Evolutionary conservation across 2,113 vertebrate species (phyloP), one percentile per base, ranked within the genome.

Genomic region (Brachyhypopomus occidentalis): DNA sequence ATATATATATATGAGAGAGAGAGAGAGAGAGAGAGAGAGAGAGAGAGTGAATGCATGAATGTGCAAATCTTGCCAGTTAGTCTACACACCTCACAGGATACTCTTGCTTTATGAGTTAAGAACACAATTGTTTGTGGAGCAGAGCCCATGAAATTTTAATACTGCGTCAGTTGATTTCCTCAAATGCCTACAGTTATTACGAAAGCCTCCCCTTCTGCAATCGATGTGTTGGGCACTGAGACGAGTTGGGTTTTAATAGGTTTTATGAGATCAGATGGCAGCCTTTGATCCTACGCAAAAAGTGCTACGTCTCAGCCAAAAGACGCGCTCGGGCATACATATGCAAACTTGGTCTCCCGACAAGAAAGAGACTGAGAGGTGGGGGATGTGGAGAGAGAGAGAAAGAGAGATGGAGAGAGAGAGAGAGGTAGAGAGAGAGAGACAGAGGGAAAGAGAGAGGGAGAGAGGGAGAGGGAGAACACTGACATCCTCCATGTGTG

Each of bases 241-340:
- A 90, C 60, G 85, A 88, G 81, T 85, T 75, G 77, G 76, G 56
- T 88, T 88, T 91, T 89, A 88, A 92, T 90, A 83, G 87, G 87
- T 87, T 92, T 91, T 89, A 89, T 85, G 78, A 90, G 89, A 93
- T 92, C 90, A 92, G 88, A 92, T 88, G 83, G 87, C 86, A 90
- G 45, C 82, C 85, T 92, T 91, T 93, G 91, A 92, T 93, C 88
- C 85, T 34, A 71, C 76, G 11, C 78, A 19, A 80, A 80, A 82
- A 84, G 75, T 74, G 80, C 89, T 89, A 90, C 86, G 86, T 91
- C 89, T 91, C 77, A 87, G 80, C 52, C 83, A 88, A 91, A 88
- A 87, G 86, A 87, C 89, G 87, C 84, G 84, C 80, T 84, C 81
- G 83, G 58, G 81, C 72, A 79, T 87, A 77, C 83, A 76, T 90